Evolutionary conservation across 2,797 vertebrate species (phyloP).

Genomic region (Sebastes baramenuke): DNA sequence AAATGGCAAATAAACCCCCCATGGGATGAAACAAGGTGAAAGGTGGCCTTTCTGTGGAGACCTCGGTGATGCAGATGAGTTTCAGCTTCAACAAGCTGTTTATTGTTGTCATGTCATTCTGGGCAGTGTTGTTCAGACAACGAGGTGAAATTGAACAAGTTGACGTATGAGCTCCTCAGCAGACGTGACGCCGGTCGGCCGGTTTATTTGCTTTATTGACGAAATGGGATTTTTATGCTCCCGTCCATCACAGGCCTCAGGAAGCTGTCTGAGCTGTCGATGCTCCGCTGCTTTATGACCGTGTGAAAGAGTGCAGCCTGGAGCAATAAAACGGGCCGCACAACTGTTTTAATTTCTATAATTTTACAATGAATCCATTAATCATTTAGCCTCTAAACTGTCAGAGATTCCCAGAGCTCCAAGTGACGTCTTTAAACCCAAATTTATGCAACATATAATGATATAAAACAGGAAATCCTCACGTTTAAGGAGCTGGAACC

Average conservation of each 20-base stretch:
- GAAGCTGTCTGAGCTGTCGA: no score
- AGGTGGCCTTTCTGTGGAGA: background rate
- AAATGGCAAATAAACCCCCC: no score
- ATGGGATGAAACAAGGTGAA: background rate
- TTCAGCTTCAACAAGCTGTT: background rate
- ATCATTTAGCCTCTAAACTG: background rate
- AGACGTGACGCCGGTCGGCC: background rate
- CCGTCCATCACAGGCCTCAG: no score
- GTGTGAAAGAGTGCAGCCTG: no score
- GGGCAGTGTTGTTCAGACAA: no score
- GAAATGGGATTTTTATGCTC: background rate
- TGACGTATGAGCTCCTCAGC: background rate
- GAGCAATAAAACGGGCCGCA: no score
- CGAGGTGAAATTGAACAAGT: no score
- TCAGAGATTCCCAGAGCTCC: background rate
- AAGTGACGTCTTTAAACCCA: background rate
- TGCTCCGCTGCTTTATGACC: no score
- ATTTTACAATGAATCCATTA: background rate
- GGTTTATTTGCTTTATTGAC: background rate
- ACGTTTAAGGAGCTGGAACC: no score
- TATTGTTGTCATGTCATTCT: no score
- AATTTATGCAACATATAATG: background rate
- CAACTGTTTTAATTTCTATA: no score
- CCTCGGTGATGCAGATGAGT: background rate
- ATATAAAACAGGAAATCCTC: background rate